Percentiles rank a stretch among this genome's conserved stretches.
These are phyloP conservation scores for Salminus brasiliensis DNA, from an alignment of 2,113 vertebrate species.

Conservation along the genomic window DNA sequence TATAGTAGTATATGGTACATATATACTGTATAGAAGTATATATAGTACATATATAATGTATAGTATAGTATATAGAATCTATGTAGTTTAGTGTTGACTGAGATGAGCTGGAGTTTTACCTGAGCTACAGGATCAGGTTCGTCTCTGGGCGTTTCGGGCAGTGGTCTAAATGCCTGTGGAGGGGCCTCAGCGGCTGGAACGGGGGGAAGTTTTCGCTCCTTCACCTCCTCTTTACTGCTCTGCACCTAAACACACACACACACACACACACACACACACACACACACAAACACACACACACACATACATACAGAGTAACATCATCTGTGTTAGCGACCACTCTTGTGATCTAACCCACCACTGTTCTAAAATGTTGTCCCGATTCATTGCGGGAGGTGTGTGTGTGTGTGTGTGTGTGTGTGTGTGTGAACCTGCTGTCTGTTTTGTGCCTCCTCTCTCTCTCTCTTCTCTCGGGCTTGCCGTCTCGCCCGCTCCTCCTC, in stretches of 20 bases:
- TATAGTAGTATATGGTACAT: too few species aligned
- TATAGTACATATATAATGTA: too few species aligned
- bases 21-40: too few species aligned
- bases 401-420: too few species aligned
- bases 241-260: conserved; percentile 46
- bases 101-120: conserved; percentile 27
- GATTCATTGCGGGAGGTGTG: background rate
- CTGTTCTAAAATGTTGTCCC: background rate
- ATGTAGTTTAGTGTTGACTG: too few species aligned
- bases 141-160: conserved; percentile 55
- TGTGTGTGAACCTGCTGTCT: conserved; percentile 63
- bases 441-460: conserved; percentile 66
- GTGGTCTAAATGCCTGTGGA: conserved; percentile 34
- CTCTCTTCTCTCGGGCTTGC: conserved; percentile 74
- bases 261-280: background rate
- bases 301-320: background rate
- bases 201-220: conserved; percentile 58
- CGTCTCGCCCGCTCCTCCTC: conserved; percentile 77
- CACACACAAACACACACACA: conserved; percentile 41
- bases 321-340: background rate
- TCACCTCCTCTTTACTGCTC: conserved; percentile 53
- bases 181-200: conserved; percentile 63
- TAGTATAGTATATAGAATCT: too few species aligned
- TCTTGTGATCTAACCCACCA: background rate
- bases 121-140: conserved; percentile 3